These are phyloP conservation scores for Microctonus brassicae DNA, from an alignment of 2,888 invertebrate species.

Conservation along the genomic window DNA sequence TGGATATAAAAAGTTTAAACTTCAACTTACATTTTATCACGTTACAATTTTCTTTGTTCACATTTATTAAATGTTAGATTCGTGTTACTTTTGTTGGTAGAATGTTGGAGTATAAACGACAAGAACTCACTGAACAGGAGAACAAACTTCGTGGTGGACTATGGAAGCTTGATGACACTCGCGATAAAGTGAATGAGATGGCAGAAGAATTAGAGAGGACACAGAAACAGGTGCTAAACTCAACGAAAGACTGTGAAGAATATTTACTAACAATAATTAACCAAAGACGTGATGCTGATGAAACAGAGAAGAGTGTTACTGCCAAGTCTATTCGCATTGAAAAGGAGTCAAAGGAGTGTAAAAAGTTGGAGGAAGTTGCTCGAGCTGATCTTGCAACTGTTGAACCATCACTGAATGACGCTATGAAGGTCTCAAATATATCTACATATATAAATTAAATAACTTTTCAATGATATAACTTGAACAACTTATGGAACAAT, in stretches of 20 bases:
- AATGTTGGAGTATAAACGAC: slow-evolving; percentile 80
- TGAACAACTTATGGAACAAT: too few relatives aligned
- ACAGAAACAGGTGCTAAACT: slow-evolving; percentile 80
- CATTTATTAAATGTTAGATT: neutral
- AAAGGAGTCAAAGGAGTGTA: slow-evolving; percentile 86
- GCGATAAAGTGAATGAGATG: slow-evolving; percentile 85
- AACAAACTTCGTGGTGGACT: slow-evolving; percentile 87
- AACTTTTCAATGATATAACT: too few relatives aligned
- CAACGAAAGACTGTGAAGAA: slow-evolving; percentile 87
- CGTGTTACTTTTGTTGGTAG: slow-evolving; percentile 66
- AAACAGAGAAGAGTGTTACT: slow-evolving; percentile 80
- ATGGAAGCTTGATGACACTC: slow-evolving; percentile 89
- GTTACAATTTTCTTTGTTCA: neutral
- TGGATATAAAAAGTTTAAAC: slow-evolving; percentile 83
- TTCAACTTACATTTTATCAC: slow-evolving; percentile 8
- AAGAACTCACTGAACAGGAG: slow-evolving; percentile 79
- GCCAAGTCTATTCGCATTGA: slow-evolving; percentile 80
- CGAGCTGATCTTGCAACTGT: slow-evolving; percentile 87
- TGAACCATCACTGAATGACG: slow-evolving; percentile 89
- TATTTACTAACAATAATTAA: slow-evolving; percentile 85
- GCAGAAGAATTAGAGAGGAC: slow-evolving; percentile 85
- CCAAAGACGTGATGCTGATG: slow-evolving; percentile 86
- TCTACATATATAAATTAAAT: too few relatives aligned
- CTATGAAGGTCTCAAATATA: slow-evolving; percentile 74
- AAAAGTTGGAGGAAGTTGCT: slow-evolving; percentile 85